phyloP scores from a whole-genome alignment of 2,888 invertebrate species.

The Hemaris fuciformis region DNA sequence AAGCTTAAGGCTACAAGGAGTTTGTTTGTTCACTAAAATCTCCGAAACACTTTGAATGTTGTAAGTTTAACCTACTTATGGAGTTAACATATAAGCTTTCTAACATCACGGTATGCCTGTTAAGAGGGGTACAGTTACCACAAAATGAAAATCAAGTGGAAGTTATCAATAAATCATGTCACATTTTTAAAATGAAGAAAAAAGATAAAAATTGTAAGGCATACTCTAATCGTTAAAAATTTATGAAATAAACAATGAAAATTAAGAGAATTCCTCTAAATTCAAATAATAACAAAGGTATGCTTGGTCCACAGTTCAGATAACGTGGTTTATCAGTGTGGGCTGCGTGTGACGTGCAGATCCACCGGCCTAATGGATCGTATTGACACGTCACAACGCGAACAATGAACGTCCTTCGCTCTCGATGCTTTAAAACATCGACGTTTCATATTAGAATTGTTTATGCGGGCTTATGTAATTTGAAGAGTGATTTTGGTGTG shows the following conservation, averaged over 20 bases:
- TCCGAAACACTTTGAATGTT: too few species aligned
- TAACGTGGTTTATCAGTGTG: slow-evolving; percentile 16
- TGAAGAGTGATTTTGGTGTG: background rate
- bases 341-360: slow-evolving; percentile 15
- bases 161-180: too few species aligned
- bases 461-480: background rate
- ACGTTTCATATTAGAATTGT: background rate
- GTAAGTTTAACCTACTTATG: too few species aligned
- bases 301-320: background rate
- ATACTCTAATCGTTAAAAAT: too few species aligned
- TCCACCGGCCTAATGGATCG: slow-evolving; percentile 15
- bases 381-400: slow-evolving; percentile 10
- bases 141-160: too few species aligned
- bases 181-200: too few species aligned
- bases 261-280: background rate
- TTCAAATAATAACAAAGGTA: background rate
- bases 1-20: too few species aligned
- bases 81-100: too few species aligned
- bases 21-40: too few species aligned
- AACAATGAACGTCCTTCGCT: background rate
- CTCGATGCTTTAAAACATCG: background rate
- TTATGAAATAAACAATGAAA: too few species aligned
- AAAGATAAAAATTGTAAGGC: background rate
- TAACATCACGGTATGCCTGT: too few species aligned
- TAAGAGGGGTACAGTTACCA: too few species aligned